Evolutionary conservation across 2,797 vertebrate genomes (phyloP).

Genomic region (Sitta carolinensis): DNA sequence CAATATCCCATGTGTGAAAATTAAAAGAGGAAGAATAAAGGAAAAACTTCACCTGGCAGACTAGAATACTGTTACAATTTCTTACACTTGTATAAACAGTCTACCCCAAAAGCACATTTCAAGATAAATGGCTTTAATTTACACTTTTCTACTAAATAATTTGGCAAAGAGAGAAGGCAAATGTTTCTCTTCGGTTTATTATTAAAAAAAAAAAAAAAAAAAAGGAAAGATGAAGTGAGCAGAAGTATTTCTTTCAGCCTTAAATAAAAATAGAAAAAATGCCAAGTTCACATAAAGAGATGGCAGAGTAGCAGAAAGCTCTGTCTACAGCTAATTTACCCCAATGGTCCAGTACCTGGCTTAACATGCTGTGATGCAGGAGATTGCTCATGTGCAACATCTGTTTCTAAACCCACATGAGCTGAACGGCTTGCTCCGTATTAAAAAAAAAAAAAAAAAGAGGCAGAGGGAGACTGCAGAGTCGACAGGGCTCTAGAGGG

Average conservation of each 20-base stretch:
- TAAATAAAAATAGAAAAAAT: conserved; percentile 36
- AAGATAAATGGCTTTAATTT: conserved; percentile 75
- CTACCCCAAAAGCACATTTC: conserved; percentile 66
- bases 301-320: not conserved
- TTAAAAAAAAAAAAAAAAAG: not conserved
- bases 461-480: not conserved
- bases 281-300: not conserved
- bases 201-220: not conserved
- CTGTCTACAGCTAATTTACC: not conserved
- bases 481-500: not conserved
- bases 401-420: not conserved
- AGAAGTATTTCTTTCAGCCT: not conserved
- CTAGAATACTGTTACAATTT: conserved; percentile 71
- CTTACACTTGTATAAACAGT: conserved; percentile 74
- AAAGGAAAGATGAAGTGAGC: not conserved
- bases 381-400: not conserved
- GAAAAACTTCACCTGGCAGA: conserved; percentile 54
- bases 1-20: not conserved
- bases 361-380: not conserved
- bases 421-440: not conserved
- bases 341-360: not conserved
- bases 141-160: conserved; percentile 71
- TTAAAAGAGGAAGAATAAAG: not conserved
- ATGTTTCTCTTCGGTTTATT: conserved; percentile 43
- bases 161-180: conserved; percentile 57